Base-by-base conservation (phyloP, 1,140 invertebrate genomes). In the Zaprionus lachaisei region DNA sequence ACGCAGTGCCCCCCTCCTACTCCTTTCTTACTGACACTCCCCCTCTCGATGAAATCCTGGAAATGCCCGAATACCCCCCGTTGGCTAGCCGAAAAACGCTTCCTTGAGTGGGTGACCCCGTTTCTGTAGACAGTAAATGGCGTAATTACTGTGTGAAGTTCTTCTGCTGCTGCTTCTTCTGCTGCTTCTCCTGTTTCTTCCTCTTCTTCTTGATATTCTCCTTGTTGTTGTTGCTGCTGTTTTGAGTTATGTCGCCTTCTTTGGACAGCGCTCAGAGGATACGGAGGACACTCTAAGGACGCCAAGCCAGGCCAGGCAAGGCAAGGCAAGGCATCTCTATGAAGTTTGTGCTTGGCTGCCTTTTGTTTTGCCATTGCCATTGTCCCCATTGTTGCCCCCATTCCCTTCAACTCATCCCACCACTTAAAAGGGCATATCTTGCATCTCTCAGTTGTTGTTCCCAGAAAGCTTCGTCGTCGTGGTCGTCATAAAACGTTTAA, bases 401-500 rank as follows among this genome's bases (percentile, higher is more conserved):
- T 54, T 51, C 38, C 37, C 55, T 58, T 82, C 57, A 6, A 44
- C 44, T 78, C 37, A 7, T 4, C 17, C 47, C n/a, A 0, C 69
- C 66, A 51, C 34, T 66, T 72, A 66, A 62, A 73, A 80, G 56
- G 65, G 73, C 76, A 72, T 91, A 86, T 82, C 82, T 82, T 63
- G 77, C 69, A 72, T 80, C 79, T 81, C 66, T 67, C 61, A 5
- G 20, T 44, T 20, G 20, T 44, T 17, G 31, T 34, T 34, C 31
- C 31, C 31, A 34, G 31, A 34, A 34, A 34, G 31, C 38, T 64
- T 51, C 66, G 31, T 49, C 80, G 65, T 56, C 70, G 77, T 72
- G 80, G 85, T 75, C 78, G 83, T 80, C 77, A 92, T 92, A 86
- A 91, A 92, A 92, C 89, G 82, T 92, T 91, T 92, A 92, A 91